Evolutionary conservation across 1,140 invertebrate species (phyloP), one percentile per base, ranked within the genome.

Genomic region (Heliconius nattereri): DNA sequence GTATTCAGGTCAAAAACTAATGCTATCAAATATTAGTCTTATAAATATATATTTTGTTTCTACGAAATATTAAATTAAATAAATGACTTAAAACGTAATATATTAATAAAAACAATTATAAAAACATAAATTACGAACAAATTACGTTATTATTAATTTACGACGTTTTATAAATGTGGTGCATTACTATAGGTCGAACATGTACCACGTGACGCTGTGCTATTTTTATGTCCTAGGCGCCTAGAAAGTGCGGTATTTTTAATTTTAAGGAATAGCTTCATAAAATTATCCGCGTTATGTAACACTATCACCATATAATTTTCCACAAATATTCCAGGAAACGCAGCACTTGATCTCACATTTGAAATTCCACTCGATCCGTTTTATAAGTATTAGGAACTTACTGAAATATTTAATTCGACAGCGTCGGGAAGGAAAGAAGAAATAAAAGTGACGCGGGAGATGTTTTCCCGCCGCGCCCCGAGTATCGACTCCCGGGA

Each of bases 191-290:
- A 95, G 95, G 95, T 92, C 83, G 89, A 89, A 85, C 81, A 76
- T 84, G 87, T 91, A 92, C 91, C 93, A 94, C 93, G 93, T 94
- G 93, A 94, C 84, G 78, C 80, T 82, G 86, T 88, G 90, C 91
- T 94, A 94, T 94, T 94, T 94, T 89, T 80, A 91, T 90, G 85
- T 84, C 79, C 87, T 86, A 92, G 89, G 92, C 93, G 92, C 91
- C 89, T 92, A 93, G 90, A 94, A 94, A 95, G 87, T 94, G 94
- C 94, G 94, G 93, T 94, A 94, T 95, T 95, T 95, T 95, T 95
- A 95, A 95, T 94, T 91, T 89, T 89, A 83, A 81, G 86, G 88
- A 90, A 84, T 82, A 82, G 84, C 84, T 87, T 82, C 80, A 87
- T 81, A 85, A 91, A 90, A 91, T 90, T 88, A 87, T 91, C 90